Conservation (phyloP, 1,140 invertebrate species). For the Drosophila bocki region DNA sequence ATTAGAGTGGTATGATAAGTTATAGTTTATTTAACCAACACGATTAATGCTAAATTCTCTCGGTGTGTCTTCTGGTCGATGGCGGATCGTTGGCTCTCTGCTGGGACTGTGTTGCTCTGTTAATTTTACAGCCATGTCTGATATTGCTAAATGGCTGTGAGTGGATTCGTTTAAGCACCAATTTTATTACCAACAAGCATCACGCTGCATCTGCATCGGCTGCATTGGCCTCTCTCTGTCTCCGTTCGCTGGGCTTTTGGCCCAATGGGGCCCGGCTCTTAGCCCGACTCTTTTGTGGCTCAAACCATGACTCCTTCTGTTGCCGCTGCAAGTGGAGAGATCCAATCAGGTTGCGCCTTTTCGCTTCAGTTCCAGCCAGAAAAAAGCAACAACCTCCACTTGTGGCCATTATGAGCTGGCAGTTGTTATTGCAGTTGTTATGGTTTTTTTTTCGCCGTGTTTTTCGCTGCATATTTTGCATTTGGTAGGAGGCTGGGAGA, state of each 20-base stretch:
- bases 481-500: conserved; percentile 67
- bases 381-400: conserved; percentile 54
- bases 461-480: conserved; percentile 73
- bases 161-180: conserved; percentile 85
- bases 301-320: conserved; percentile 34
- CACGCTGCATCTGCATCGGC: conserved; percentile 79
- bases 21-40: too few relatives aligned
- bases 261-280: conserved; percentile 46
- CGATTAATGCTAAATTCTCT: neutral
- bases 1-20: too few relatives aligned
- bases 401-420: conserved; percentile 75
- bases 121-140: conserved; percentile 84
- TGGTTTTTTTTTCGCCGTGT: conserved; percentile 45
- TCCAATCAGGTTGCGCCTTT: conserved; percentile 79
- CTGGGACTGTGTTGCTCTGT: conserved; percentile 80
- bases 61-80: conserved; percentile 8
- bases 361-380: conserved; percentile 59
- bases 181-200: conserved; percentile 84
- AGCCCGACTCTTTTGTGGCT: conserved; percentile 36
- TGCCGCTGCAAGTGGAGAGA: conserved; percentile 73
- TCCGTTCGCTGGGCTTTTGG: conserved; percentile 14
- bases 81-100: conserved; percentile 46
- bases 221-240: conserved; percentile 49
- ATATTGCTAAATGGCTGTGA: conserved; percentile 85
- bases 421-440: conserved; percentile 58